phyloP scores from a whole-genome alignment of 1,140 invertebrate species.

The Drosophila saltans region DNA sequence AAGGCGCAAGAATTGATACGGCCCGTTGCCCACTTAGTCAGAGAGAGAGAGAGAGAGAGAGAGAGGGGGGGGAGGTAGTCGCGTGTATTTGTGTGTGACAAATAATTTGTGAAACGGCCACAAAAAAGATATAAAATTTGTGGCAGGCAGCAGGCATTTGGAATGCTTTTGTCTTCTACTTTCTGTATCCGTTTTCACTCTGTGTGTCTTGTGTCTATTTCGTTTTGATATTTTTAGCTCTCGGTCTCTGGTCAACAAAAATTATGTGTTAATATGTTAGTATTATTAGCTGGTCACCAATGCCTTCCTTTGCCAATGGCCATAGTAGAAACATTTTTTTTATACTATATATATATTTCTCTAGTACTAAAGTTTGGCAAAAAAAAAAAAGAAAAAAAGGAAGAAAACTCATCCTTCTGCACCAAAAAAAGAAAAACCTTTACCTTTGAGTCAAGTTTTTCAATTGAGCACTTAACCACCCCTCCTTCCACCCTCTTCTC shows the following conservation, averaged over 20 bases:
- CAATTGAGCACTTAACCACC: constrained; percentile 51
- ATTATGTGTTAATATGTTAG: constrained; percentile 80
- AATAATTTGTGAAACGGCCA: constrained; percentile 77
- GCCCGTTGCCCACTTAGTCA: constrained; percentile 73
- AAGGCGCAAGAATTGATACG: constrained; percentile 71
- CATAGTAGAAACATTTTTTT: not conserved
- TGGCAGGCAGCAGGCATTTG: constrained; percentile 54
- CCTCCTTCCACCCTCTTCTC: not conserved
- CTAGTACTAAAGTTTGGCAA: not conserved
- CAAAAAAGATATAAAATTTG: constrained; percentile 66
- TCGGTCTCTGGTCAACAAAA: constrained; percentile 56
- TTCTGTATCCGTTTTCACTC: constrained; percentile 16
- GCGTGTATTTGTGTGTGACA: constrained; percentile 69
- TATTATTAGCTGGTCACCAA: constrained; percentile 69
- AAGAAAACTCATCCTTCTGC: not conserved
- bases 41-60: not conserved
- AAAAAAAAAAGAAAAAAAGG: too few species aligned
- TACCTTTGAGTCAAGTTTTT: constrained; percentile 55
- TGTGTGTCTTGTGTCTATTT: constrained; percentile 32
- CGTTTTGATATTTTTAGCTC: constrained; percentile 48
- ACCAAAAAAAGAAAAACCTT: constrained; percentile 3
- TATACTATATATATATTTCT: not conserved
- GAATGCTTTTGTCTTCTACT: constrained; percentile 65
- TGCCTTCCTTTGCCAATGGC: too few species aligned
- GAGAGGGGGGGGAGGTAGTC: too few species aligned